These are phyloP conservation scores for Spodoptera exigua DNA, from an alignment of 2,888 invertebrate species.

Conservation along the genomic window DNA sequence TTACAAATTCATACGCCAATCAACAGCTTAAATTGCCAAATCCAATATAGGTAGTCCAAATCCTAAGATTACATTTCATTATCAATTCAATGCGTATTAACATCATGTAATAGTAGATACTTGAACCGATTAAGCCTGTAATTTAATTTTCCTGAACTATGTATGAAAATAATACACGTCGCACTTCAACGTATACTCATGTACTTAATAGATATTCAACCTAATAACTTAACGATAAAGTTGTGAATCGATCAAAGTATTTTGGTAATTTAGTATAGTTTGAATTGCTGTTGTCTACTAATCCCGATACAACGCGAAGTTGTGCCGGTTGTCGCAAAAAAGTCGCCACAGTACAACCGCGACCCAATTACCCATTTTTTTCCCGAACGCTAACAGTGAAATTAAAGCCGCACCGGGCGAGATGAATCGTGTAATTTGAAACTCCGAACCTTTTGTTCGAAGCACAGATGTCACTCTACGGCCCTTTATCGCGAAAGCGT, in stretches of 20 bases:
- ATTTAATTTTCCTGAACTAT: slow-evolving; percentile 35
- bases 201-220: too few species aligned
- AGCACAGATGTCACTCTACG: slow-evolving; percentile 70
- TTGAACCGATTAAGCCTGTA: slow-evolving; percentile 32
- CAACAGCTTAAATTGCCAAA: too few species aligned
- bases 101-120: slow-evolving; percentile 15
- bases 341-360: slow-evolving; percentile 57
- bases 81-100: too few species aligned
- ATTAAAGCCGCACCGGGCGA: slow-evolving; percentile 74
- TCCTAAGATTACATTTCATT: too few species aligned
- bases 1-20: too few species aligned
- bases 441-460: slow-evolving; percentile 75
- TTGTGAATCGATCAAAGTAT: too few species aligned
- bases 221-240: too few species aligned
- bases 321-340: slow-evolving; percentile 43
- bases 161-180: slow-evolving; percentile 31
- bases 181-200: not conserved
- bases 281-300: slow-evolving; percentile 3
- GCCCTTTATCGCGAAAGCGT: slow-evolving; percentile 62
- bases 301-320: slow-evolving; percentile 12
- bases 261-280: not conserved
- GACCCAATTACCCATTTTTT: slow-evolving; percentile 83
- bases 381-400: slow-evolving; percentile 74
- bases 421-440: slow-evolving; percentile 84
- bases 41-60: too few species aligned